Conservation (phyloP, 2,113 vertebrate genomes). For the Lutjanus erythropterus region DNA sequence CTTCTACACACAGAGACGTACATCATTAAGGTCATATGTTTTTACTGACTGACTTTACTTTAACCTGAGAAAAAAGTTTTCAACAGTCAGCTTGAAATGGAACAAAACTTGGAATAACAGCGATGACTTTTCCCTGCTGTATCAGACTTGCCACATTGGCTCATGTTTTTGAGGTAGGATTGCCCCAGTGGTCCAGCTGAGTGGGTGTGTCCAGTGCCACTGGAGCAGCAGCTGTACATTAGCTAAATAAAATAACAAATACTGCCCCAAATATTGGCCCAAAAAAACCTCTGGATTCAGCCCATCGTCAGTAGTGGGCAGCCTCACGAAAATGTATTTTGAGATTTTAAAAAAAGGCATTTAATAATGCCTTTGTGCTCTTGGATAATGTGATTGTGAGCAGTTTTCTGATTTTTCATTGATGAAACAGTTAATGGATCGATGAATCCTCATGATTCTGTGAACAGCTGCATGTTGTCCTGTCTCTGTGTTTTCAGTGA, state of each 20-base stretch:
- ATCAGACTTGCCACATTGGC: background rate
- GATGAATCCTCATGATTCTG: background rate
- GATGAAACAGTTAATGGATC: background rate
- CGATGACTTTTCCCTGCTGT: background rate
- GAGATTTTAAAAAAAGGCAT: background rate
- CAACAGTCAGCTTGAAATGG: background rate
- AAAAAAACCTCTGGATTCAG: too few relatives aligned
- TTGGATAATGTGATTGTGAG: background rate
- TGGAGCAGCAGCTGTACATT: too few relatives aligned
- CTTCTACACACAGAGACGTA: background rate
- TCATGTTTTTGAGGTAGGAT: background rate
- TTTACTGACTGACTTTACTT: background rate
- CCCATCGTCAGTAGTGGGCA: too few relatives aligned
- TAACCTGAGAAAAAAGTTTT: background rate
- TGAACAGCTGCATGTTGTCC: background rate
- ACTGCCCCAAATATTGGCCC: too few relatives aligned
- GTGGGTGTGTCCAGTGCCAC: too few relatives aligned
- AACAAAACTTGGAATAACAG: background rate
- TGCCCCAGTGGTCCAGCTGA: too few relatives aligned
- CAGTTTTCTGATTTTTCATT: background rate
- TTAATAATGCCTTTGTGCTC: background rate
- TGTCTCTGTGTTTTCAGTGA: background rate
- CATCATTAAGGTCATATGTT: background rate
- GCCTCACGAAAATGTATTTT: too few relatives aligned
- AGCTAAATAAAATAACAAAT: too few relatives aligned